phyloP scores from a whole-genome alignment of 2,113 vertebrate genomes.

The Crotalus horridus region DNA sequence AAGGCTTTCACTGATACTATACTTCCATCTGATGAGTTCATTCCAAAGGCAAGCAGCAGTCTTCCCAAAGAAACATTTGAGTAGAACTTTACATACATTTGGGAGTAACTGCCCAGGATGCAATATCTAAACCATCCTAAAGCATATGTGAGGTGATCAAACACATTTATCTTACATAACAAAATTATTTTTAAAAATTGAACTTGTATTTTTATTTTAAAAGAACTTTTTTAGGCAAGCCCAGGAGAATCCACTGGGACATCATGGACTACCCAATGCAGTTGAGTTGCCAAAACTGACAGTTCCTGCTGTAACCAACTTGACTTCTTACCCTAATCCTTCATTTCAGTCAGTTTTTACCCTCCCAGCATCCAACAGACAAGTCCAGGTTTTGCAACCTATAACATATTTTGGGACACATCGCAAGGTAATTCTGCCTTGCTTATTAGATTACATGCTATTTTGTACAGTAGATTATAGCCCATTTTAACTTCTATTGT shows the following conservation, averaged over 20 bases:
- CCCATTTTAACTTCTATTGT: slow-evolving; percentile 12
- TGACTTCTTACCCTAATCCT: slow-evolving; percentile 61
- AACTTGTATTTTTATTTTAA: slow-evolving; percentile 44
- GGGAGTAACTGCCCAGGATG: neutral
- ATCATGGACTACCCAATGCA: slow-evolving; percentile 43
- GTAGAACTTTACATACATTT: neutral
- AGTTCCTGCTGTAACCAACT: slow-evolving; percentile 52
- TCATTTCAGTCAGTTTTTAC: slow-evolving; percentile 51
- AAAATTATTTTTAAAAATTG: neutral
- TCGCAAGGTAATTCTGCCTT: slow-evolving; percentile 69
- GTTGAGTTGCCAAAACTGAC: slow-evolving; percentile 72
- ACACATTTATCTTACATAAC: neutral
- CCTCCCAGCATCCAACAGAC: slow-evolving; percentile 36
- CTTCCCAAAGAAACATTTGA: neutral
- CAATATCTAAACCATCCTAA: neutral
- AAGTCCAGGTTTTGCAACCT: slow-evolving; percentile 63
- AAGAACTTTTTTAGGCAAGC: slow-evolving; percentile 65
- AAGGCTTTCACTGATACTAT: neutral
- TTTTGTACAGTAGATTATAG: neutral
- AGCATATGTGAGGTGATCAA: neutral
- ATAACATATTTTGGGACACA: slow-evolving; percentile 67
- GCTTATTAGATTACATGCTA: neutral
- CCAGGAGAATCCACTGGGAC: slow-evolving; percentile 53
- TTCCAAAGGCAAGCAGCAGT: neutral
- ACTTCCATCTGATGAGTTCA: neutral